phyloP scores from a whole-genome alignment of 1,140 invertebrate genomes.

The Zophobas morio region DNA sequence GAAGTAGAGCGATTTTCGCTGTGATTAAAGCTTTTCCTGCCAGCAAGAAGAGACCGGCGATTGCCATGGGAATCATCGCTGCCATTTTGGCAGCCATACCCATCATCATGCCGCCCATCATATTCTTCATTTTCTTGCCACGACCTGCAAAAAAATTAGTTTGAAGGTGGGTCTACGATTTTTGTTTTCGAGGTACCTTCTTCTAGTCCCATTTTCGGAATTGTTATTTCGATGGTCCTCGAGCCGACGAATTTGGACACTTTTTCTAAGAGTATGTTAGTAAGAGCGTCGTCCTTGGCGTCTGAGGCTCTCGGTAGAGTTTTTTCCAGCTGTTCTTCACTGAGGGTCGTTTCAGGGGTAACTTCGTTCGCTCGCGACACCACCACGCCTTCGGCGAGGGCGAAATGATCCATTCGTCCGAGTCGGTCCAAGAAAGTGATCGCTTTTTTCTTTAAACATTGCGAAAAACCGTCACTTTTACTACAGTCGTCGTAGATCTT shows the following conservation, averaged over 20 bases:
- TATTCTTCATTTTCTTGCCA: slow-evolving; percentile 80
- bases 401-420: slow-evolving; percentile 77
- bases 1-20: slow-evolving; percentile 82
- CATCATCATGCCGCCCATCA: slow-evolving; percentile 89
- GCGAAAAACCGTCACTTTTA: slow-evolving; percentile 73
- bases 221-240: slow-evolving; percentile 80
- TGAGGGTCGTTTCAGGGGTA: slow-evolving; percentile 64
- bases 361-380: slow-evolving; percentile 73
- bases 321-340: slow-evolving; percentile 78
- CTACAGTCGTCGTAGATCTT: slow-evolving; percentile 77
- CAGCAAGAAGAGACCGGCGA: slow-evolving; percentile 80
- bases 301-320: slow-evolving; percentile 74
- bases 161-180: slow-evolving; percentile 42
- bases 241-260: slow-evolving; percentile 80
- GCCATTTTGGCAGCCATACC: slow-evolving; percentile 83
- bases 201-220: slow-evolving; percentile 81
- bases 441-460: slow-evolving; percentile 86
- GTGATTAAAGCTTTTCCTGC: slow-evolving; percentile 85
- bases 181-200: slow-evolving; percentile 73
- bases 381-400: slow-evolving; percentile 76
- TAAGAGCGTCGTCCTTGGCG: slow-evolving; percentile 77
- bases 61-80: slow-evolving; percentile 79
- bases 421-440: slow-evolving; percentile 82
- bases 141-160: slow-evolving; percentile 71
- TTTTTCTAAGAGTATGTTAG: slow-evolving; percentile 79